Conservation (phyloP, 2,797 vertebrate species). For the Rhinatrema bivittatum region DNA sequence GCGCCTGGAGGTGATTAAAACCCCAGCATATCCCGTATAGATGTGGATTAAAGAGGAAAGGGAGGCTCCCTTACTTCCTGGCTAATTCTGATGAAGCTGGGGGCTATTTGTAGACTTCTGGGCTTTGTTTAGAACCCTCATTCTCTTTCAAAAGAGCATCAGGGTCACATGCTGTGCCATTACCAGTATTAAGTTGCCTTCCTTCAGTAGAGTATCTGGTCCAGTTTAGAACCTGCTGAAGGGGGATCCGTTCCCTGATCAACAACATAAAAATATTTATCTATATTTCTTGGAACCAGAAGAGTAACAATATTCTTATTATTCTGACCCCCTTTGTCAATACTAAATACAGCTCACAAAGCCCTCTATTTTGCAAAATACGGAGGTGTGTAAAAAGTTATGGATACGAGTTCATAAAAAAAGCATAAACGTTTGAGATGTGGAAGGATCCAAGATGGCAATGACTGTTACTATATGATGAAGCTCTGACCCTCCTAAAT, state of each 20-base stretch:
- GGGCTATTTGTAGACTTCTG: slow-evolving; percentile 62
- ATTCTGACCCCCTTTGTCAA: slow-evolving; percentile 58
- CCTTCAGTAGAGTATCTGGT: slow-evolving; percentile 67
- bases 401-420: no score
- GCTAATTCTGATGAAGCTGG: slow-evolving; percentile 65
- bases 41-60: slow-evolving; percentile 47
- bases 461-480: no score
- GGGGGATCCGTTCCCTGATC: no score
- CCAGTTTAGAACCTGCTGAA: slow-evolving; percentile 60
- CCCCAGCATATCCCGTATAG: slow-evolving; percentile 43
- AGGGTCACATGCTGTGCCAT: slow-evolving; percentile 46
- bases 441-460: no score
- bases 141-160: slow-evolving; percentile 50
- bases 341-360: slow-evolving; percentile 43
- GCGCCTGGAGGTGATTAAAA: slow-evolving; percentile 58
- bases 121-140: slow-evolving; percentile 48
- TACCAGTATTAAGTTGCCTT: slow-evolving; percentile 63
- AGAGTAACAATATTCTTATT: slow-evolving; percentile 59
- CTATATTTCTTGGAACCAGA: slow-evolving; percentile 55
- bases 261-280: no score
- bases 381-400: no score
- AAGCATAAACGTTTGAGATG: no score
- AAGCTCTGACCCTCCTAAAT: no score
- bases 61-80: slow-evolving; percentile 51
- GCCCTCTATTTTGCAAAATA: no score